These are phyloP conservation scores for Lagocephalus sceleratus DNA, from an alignment of 2,797 vertebrate genomes.

Conservation along the genomic window DNA sequence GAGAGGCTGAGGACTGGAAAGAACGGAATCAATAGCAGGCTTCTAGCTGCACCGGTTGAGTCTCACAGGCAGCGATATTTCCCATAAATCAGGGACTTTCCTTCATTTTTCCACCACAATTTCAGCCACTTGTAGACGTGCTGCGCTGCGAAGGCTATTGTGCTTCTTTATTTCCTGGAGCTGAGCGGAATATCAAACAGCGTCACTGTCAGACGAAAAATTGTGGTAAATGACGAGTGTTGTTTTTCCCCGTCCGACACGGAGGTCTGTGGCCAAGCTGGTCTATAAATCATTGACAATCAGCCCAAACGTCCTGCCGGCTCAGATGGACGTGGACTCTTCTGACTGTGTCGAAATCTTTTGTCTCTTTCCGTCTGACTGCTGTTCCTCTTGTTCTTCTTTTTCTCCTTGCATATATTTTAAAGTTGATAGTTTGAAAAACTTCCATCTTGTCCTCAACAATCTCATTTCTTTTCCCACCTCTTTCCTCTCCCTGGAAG, in stretches of 20 bases:
- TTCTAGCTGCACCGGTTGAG: background rate
- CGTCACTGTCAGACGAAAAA: constrained; percentile 32
- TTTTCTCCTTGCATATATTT: too few relatives aligned
- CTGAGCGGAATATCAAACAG: constrained; percentile 18
- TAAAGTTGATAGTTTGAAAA: too few relatives aligned
- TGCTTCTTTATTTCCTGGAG: constrained; percentile 14
- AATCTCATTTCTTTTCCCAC: too few relatives aligned
- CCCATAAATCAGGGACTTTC: background rate
- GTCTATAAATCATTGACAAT: constrained; percentile 33
- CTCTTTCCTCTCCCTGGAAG: too few relatives aligned
- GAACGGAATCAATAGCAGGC: constrained; percentile 2
- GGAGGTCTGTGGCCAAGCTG: constrained; percentile 34
- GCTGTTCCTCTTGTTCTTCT: too few relatives aligned
- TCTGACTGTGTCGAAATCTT: too few relatives aligned
- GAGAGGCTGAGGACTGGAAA: background rate
- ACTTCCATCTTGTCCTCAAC: too few relatives aligned
- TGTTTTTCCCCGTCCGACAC: constrained; percentile 21
- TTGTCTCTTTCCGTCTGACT: too few relatives aligned
- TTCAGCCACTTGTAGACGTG: background rate
- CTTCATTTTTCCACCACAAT: background rate
- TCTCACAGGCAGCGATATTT: too few relatives aligned
- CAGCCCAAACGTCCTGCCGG: constrained; percentile 33
- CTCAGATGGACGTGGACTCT: constrained; percentile 2
- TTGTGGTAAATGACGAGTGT: constrained; percentile 28
- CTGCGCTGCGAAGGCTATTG: constrained; percentile 5